phyloP scores from a whole-genome alignment of 1,140 invertebrate genomes.

The Homalodisca vitripennis region DNA sequence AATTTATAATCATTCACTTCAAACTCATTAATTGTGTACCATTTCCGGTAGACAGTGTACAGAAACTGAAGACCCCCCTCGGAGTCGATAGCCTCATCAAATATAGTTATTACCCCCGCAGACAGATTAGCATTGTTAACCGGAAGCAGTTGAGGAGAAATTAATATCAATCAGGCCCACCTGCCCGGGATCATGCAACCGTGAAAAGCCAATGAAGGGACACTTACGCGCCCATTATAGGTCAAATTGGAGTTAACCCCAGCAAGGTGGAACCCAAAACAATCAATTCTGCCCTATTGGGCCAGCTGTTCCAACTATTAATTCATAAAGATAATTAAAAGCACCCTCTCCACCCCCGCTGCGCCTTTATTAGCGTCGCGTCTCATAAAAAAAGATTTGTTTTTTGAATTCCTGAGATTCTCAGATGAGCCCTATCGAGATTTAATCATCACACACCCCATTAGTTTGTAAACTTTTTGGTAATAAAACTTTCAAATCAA shows the following conservation, averaged over 20 bases:
- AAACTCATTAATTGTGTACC: no score
- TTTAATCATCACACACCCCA: no score
- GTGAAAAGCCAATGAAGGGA: slow-evolving; percentile 11
- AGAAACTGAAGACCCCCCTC: no score
- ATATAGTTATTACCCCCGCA: not conserved
- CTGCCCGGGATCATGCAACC: slow-evolving; percentile 6
- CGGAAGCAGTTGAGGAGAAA: slow-evolving; percentile 9
- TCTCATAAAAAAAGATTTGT: slow-evolving; percentile 6
- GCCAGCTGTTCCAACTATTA: slow-evolving; percentile 18
- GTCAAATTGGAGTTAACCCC: slow-evolving; percentile 25
- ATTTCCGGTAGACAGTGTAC: no score
- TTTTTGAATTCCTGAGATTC: slow-evolving; percentile 10
- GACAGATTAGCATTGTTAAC: slow-evolving; percentile 8
- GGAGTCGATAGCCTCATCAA: no score
- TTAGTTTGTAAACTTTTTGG: no score
- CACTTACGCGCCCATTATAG: slow-evolving; percentile 13
- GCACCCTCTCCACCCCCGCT: slow-evolving; percentile 1
- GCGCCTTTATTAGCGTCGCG: slow-evolving; percentile 9
- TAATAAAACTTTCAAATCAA: no score
- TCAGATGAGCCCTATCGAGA: no score
- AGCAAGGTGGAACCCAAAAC: slow-evolving; percentile 13
- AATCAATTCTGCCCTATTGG: slow-evolving; percentile 23
- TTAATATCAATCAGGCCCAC: slow-evolving; percentile 21
- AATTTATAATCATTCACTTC: no score
- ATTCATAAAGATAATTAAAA: slow-evolving; percentile 24